phyloP scores from a whole-genome alignment of 2,888 invertebrate species.

The Epinotia bilunana region DNA sequence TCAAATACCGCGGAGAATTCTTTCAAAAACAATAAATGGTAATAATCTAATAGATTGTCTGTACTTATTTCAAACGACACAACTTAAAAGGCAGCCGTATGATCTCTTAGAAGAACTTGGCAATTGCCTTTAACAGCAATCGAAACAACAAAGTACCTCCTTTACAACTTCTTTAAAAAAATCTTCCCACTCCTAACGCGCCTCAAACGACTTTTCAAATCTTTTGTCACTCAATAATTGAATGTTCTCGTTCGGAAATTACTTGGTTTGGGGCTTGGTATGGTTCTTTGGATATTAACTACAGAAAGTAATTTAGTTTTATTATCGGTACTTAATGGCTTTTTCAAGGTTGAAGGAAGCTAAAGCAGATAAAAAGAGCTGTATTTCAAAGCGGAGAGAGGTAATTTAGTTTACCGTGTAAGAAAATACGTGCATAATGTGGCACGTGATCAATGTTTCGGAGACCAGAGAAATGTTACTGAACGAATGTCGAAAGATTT shows the following conservation, averaged over 20 bases:
- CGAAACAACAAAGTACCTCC: constrained; percentile 24
- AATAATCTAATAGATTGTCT: too few relatives aligned
- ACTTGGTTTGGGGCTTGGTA: not conserved
- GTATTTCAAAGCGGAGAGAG: not conserved
- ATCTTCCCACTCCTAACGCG: constrained; percentile 22
- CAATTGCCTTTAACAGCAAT: constrained; percentile 30
- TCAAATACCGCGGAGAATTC: too few relatives aligned
- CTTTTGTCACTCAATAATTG: constrained; percentile 28
- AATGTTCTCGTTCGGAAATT: constrained; percentile 11
- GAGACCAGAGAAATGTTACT: not conserved
- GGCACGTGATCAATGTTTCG: not conserved
- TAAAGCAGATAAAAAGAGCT: not conserved
- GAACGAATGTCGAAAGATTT: too few relatives aligned
- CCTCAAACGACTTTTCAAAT: constrained; percentile 16
- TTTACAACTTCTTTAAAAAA: constrained; percentile 36
- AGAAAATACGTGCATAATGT: not conserved
- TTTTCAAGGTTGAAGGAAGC: constrained; percentile 1
- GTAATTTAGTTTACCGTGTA: not conserved
- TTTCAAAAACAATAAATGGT: too few relatives aligned
- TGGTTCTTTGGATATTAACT: constrained; percentile 15
- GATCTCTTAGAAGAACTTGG: not conserved
- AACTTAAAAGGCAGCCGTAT: too few relatives aligned
- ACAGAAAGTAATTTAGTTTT: not conserved
- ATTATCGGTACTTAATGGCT: not conserved
- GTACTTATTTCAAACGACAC: too few relatives aligned